These are phyloP conservation scores for Larimichthys polyactis DNA, from an alignment of 2,113 vertebrate species.

Conservation along the genomic window DNA sequence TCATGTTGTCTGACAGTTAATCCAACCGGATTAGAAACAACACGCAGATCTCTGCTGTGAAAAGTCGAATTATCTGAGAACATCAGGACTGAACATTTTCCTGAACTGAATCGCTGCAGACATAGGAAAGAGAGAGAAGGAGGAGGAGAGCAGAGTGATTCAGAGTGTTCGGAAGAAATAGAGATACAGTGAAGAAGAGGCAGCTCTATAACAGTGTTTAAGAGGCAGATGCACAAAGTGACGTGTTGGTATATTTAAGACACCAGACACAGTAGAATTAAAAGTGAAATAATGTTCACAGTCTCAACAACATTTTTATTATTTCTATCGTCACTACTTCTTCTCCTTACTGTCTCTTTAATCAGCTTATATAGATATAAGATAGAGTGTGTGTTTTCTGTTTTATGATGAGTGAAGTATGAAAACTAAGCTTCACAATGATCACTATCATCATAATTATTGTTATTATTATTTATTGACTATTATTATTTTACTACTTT, in stretches of 20 bases:
- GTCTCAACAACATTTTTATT: too few relatives aligned
- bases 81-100: slow-evolving; percentile 14
- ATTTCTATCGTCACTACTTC: neutral
- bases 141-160: neutral
- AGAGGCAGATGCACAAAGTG: too few relatives aligned
- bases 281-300: too few relatives aligned
- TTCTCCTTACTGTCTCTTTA: neutral
- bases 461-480: too few relatives aligned
- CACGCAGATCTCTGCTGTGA: neutral
- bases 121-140: neutral
- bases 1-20: slow-evolving; percentile 29
- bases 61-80: slow-evolving; percentile 34
- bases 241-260: neutral
- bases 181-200: neutral
- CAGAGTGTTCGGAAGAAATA: neutral
- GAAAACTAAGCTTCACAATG: slow-evolving; percentile 2
- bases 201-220: neutral
- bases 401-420: neutral
- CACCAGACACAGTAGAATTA: too few relatives aligned
- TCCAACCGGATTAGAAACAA: slow-evolving; percentile 14
- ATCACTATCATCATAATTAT: too few relatives aligned
- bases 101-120: neutral
- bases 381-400: too few relatives aligned
- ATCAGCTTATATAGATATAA: slow-evolving; percentile 1
- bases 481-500: too few relatives aligned